Evolutionary conservation across 2,113 vertebrate genomes (phyloP).

Genomic region (Albula goreensis): DNA sequence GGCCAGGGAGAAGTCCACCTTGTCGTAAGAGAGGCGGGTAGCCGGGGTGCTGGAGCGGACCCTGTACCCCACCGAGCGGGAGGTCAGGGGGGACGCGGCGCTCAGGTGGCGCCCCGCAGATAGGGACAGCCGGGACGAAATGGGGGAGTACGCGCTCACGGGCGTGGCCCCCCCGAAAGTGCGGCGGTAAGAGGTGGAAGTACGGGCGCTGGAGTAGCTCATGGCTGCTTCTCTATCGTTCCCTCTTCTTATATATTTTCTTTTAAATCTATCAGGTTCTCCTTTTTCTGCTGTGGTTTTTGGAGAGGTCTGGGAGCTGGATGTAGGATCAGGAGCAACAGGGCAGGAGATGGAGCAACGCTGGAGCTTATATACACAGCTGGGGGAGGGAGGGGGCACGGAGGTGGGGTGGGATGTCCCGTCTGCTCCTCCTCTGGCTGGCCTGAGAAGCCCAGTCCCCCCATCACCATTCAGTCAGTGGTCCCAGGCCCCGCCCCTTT

Average conservation of each 20-base stretch:
- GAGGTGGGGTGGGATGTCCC: constrained; percentile 44
- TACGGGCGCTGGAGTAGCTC: constrained; percentile 71
- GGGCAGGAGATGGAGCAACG: constrained; percentile 41
- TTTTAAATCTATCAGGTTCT: neutral
- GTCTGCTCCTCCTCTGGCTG: constrained; percentile 22
- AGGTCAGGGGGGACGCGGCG: constrained; percentile 61
- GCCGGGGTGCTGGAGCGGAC: constrained; percentile 63
- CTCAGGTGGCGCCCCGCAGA: constrained; percentile 66
- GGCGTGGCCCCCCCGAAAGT: constrained; percentile 76
- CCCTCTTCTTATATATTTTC: neutral
- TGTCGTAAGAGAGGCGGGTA: constrained; percentile 74
- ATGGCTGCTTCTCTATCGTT: constrained; percentile 52
- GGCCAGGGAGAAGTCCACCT: constrained; percentile 84
- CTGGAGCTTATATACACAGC: constrained; percentile 65
- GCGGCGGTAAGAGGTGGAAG: constrained; percentile 80
- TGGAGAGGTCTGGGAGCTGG: constrained; percentile 33
- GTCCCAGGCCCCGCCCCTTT: neutral
- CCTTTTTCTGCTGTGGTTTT: constrained; percentile 30
- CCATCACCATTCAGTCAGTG: neutral
- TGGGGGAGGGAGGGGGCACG: no score
- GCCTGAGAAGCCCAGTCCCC: neutral
- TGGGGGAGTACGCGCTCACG: constrained; percentile 68
- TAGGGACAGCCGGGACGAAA: constrained; percentile 64
- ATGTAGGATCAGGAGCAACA: constrained; percentile 52
- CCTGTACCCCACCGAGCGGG: constrained; percentile 62